Percentiles rank a stretch among this genome's conserved stretches.
These are phyloP conservation scores for Apotomis turbidana DNA, from an alignment of 2,888 invertebrate species.

Conservation along the genomic window DNA sequence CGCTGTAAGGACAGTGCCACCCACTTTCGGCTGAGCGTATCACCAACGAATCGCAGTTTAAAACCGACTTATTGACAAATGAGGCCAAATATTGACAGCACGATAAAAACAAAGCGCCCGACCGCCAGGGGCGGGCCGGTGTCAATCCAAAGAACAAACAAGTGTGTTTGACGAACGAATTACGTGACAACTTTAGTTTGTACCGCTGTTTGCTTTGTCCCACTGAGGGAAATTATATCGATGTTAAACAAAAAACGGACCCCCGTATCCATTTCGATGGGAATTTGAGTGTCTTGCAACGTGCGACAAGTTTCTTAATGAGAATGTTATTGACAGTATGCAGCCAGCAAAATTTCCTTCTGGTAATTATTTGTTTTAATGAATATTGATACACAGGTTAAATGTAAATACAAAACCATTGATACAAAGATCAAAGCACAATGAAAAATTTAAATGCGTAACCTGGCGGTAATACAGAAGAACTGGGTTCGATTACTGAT, in stretches of 20 bases:
- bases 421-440: too few relatives aligned
- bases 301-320: too few relatives aligned
- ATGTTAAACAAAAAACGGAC: conserved; percentile 18
- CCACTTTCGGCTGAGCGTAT: conserved; percentile 59
- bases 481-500: too few relatives aligned
- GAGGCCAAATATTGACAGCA: conserved; percentile 77
- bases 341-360: too few relatives aligned
- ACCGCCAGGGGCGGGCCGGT: conserved; percentile 69
- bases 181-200: conserved; percentile 76
- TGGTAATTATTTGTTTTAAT: too few relatives aligned
- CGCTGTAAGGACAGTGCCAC: conserved; percentile 56
- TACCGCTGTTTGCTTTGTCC: conserved; percentile 62
- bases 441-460: too few relatives aligned
- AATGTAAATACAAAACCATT: too few relatives aligned
- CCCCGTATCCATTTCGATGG: background rate
- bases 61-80: conserved; percentile 76
- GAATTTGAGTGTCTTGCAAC: background rate
- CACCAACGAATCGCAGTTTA: conserved; percentile 66
- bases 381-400: too few relatives aligned
- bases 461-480: too few relatives aligned
- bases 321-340: too few relatives aligned
- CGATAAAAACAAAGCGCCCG: conserved; percentile 79
- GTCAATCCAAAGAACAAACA: conserved; percentile 79
- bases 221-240: conserved; percentile 42
- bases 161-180: conserved; percentile 78